Evolutionary conservation across 2,797 vertebrate species (phyloP), one percentile per base, ranked within the genome.

Genomic region (Arnoldichthys spilopterus): DNA sequence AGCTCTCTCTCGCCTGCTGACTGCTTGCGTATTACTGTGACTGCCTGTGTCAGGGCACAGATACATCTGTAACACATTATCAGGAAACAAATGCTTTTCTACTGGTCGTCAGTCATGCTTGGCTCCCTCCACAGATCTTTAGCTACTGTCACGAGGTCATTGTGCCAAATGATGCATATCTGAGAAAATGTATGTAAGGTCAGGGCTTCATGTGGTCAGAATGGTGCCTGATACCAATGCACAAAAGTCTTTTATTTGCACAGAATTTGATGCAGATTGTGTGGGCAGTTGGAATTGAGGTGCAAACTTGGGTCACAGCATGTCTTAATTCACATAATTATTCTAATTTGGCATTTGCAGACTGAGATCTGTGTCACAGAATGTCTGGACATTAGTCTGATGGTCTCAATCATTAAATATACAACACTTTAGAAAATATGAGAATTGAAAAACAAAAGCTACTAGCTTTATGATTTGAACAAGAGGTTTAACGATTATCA

Each of bases 11-110:
- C 85, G 90, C 89, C 88, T 85, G 85, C 86, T 88, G 84, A 73
- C 61, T 81, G 86, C 88, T 87, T 87, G 85, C 83, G 85, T 84
- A 82, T 86, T 62, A 74, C 76, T 91, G 90, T 91, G 91, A 91
- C 88, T 59, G 68, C 12, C 68, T 75, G 86, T 79, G 88, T 90
- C 87, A 76, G 85, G 70, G 86, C 78, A 15, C 84, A 86, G 86
- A 89, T 87, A 81, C 85, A 89, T 91, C 82, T 86, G 71, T 80
- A 77, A 76, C 89, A 88, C 85, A 83, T 84, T 77, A 79, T 68
- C 72, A 68, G 73, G 72, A 78, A 66, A 81, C 67, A 76, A 82
- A 84, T 82, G 49, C 76, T 82, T 79, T 80, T 79, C 67, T 76
- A 69, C 54, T 43, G 53, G 63, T 63, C 72, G 64, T 76, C 76